phyloP scores from a whole-genome alignment of 2,113 vertebrate species.

The Lampris megalopsis region DNA sequence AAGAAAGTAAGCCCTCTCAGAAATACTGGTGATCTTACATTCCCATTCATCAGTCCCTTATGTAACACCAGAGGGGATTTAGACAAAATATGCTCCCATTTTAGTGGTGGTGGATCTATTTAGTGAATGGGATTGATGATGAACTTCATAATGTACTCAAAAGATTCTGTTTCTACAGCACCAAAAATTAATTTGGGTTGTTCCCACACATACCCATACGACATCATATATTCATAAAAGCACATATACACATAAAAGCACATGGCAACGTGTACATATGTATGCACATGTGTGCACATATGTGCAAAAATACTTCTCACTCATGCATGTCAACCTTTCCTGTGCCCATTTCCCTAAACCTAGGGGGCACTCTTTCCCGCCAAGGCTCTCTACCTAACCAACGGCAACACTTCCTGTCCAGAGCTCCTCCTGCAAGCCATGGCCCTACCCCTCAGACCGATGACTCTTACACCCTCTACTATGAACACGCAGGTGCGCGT shows the following conservation, averaged over 20 bases:
- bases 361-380: constrained; percentile 86
- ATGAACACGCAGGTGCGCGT: constrained; percentile 59
- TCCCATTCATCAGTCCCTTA: constrained; percentile 37
- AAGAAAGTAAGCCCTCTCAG: constrained; percentile 52
- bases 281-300: constrained; percentile 10
- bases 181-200: not conserved
- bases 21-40: constrained; percentile 52
- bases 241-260: not conserved
- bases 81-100: constrained; percentile 22
- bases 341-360: constrained; percentile 69
- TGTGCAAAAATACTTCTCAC: constrained; percentile 26
- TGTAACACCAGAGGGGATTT: constrained; percentile 49
- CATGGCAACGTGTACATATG: not conserved
- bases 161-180: not conserved
- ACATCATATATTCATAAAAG: not conserved
- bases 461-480: constrained; percentile 77
- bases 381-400: constrained; percentile 79
- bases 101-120: constrained; percentile 15
- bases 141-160: not conserved
- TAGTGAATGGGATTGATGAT: not conserved
- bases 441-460: constrained; percentile 76
- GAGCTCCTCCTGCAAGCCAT: constrained; percentile 66
- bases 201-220: not conserved
- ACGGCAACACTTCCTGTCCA: constrained; percentile 80
- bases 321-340: constrained; percentile 47